These are phyloP conservation scores for Plebejus argus DNA, from an alignment of 2,888 invertebrate genomes.

Conservation along the genomic window DNA sequence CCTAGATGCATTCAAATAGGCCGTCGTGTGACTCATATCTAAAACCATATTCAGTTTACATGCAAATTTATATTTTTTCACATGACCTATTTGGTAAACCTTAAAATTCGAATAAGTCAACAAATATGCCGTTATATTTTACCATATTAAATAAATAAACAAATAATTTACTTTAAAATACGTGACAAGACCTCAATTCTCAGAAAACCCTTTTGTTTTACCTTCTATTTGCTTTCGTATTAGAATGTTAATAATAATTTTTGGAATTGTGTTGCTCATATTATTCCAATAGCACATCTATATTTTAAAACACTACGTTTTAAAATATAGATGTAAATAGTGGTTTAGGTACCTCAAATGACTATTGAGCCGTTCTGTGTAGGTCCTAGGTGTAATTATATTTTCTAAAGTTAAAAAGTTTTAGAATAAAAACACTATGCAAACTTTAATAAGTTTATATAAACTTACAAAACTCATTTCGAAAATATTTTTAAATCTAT, in stretches of 20 bases:
- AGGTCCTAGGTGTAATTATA: no score
- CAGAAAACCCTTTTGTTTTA: conserved; percentile 5
- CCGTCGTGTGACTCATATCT: neutral
- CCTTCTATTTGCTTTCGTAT: conserved; percentile 1
- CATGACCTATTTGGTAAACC: neutral
- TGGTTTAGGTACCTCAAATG: no score
- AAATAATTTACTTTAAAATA: neutral
- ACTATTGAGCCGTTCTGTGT: no score
- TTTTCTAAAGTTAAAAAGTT: neutral
- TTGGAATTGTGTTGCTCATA: neutral
- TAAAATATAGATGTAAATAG: no score
- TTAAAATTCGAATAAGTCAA: neutral
- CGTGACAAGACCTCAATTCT: neutral
- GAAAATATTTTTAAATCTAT: neutral
- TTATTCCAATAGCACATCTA: neutral
- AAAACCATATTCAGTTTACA: neutral
- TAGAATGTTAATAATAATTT: neutral
- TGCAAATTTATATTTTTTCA: conserved; percentile 8
- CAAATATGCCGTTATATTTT: neutral
- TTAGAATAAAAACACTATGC: neutral
- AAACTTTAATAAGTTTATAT: neutral
- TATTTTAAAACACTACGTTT: no score
- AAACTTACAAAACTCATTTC: neutral
- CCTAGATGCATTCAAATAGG: conserved; percentile 17
- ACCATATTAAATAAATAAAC: neutral